phyloP scores from a whole-genome alignment of 2,888 invertebrate species.

The Eristalis pertinax region DNA sequence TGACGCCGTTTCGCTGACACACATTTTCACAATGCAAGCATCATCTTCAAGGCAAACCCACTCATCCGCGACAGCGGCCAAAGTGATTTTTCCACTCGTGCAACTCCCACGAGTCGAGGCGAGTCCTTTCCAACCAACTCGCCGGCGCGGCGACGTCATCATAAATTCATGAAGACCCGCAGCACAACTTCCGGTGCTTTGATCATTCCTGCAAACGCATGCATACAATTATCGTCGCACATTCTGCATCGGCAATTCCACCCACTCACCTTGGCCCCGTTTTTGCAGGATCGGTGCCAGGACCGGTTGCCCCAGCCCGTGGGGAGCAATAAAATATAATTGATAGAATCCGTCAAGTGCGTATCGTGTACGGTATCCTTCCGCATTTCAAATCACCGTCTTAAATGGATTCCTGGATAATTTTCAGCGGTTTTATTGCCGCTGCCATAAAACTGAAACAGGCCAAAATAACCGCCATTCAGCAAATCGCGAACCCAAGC shows the following conservation, averaged over 20 bases:
- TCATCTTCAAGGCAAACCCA: neutral
- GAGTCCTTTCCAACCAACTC: neutral
- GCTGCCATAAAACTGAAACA: conserved; percentile 41
- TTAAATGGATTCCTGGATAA: conserved; percentile 56
- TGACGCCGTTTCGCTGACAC: neutral
- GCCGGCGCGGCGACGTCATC: conserved; percentile 18
- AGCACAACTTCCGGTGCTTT: conserved; percentile 59
- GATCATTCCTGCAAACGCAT: conserved; percentile 53
- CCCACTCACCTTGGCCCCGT: conserved; percentile 26
- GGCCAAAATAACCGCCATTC: conserved; percentile 4
- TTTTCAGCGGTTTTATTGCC: conserved; percentile 58
- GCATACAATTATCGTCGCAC: conserved; percentile 53
- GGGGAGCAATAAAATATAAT: conserved; percentile 62
- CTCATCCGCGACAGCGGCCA: neutral
- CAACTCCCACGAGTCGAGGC: neutral
- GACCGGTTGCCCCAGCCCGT: neutral
- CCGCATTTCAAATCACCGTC: conserved; percentile 59
- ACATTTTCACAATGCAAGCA: neutral
- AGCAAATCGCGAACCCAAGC: neutral
- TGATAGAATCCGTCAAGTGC: conserved; percentile 63
- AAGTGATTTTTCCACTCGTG: neutral
- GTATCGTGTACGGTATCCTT: conserved; percentile 51
- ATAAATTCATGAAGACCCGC: conserved; percentile 45
- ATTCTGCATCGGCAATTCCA: conserved; percentile 9
- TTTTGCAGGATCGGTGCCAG: neutral